Conservation (phyloP, 2,113 vertebrate species). For the Cebidichthys violaceus region DNA sequence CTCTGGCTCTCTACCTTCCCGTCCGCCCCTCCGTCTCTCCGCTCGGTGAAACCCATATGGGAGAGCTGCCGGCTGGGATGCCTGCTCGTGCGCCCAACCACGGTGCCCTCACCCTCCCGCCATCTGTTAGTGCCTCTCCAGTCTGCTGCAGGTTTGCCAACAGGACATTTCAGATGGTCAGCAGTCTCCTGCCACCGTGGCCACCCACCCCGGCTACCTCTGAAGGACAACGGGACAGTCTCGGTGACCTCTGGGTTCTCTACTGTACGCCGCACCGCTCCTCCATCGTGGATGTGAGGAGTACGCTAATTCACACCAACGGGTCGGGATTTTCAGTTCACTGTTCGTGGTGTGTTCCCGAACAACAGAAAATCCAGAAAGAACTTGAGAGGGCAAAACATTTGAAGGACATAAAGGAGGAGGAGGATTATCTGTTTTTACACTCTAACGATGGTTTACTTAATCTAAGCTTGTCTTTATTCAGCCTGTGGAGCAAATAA, state of each 20-base stretch:
- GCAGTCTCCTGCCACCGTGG: constrained; percentile 77
- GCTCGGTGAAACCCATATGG: constrained; percentile 82
- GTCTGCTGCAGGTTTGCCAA: constrained; percentile 78
- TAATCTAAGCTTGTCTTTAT: not conserved
- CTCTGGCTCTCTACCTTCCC: constrained; percentile 18
- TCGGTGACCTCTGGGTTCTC: constrained; percentile 75
- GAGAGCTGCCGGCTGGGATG: constrained; percentile 83
- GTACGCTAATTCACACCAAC: constrained; percentile 3
- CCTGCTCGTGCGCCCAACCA: constrained; percentile 81
- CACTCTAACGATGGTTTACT: not conserved
- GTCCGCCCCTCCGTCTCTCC: constrained; percentile 40
- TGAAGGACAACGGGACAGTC: constrained; percentile 81
- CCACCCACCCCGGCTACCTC: constrained; percentile 72
- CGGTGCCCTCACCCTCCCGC: constrained; percentile 82
- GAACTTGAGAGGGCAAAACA: not conserved
- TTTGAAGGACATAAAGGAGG: not conserved
- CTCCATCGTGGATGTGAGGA: constrained; percentile 33
- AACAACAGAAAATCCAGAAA: not conserved
- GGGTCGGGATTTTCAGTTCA: not conserved
- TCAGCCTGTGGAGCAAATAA: not conserved
- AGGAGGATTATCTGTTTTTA: not conserved
- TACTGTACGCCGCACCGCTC: not conserved
- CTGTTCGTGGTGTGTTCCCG: not conserved
- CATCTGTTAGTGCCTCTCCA: constrained; percentile 83
- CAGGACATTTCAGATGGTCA: constrained; percentile 82